A percentile compares a stretch with the other conserved stretches of the same genome.
Evolutionary conservation across 2,888 invertebrate species (phyloP).

Genomic region (Desoria tigrina): DNA sequence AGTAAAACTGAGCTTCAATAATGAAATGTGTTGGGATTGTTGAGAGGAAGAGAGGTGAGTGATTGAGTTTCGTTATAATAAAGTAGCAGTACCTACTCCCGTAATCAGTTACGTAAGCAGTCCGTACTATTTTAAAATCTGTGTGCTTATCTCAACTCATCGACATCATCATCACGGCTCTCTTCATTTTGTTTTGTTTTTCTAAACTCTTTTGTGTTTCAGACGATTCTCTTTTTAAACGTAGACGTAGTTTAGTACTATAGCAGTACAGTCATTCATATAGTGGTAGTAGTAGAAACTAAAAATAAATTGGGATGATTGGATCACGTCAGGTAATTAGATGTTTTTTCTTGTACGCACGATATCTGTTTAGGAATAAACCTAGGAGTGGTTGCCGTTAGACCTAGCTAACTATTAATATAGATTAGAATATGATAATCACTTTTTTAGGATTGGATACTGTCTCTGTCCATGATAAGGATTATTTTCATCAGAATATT

Average conservation of each 20-base stretch:
- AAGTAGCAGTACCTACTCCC: no score
- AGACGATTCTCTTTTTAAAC: conserved; percentile 2
- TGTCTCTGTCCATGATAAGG: conserved; percentile 5
- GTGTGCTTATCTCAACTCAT: background rate
- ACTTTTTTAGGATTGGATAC: conserved; percentile 4
- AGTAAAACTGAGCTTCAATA: conserved; percentile 9
- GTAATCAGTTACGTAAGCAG: no score
- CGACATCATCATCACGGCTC: background rate
- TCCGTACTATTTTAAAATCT: no score
- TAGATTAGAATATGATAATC: conserved; percentile 3
- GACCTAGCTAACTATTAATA: background rate
- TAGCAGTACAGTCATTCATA: no score
- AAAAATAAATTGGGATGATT: conserved; percentile 9
- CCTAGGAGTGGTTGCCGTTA: conserved; percentile 9
- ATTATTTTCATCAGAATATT: no score
- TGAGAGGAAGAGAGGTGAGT: background rate
- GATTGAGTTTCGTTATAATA: no score
- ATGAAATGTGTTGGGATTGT: background rate
- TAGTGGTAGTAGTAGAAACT: no score
- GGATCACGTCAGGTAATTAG: conserved; percentile 9
- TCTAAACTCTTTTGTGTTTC: conserved; percentile 2
- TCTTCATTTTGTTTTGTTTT: background rate
- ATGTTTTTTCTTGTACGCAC: conserved; percentile 8
- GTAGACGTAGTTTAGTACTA: no score
- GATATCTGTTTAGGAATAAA: conserved; percentile 3